Evolutionary conservation across 2,113 vertebrate species (phyloP).

Genomic region (Notarius quadriscutis): DNA sequence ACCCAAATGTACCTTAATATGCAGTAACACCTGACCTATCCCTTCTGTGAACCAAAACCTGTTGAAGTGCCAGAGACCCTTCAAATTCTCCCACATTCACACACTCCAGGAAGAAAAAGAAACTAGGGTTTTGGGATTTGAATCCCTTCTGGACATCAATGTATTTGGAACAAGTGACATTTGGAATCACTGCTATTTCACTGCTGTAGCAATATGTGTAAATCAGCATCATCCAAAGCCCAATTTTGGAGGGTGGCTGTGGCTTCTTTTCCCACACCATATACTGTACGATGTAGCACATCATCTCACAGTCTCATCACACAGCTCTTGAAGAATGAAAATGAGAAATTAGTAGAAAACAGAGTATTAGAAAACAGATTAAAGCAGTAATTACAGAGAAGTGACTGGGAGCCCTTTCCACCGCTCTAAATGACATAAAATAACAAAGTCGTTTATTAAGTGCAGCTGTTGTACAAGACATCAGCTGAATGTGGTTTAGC

Average conservation of each 20-base stretch:
- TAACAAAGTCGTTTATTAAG: constrained; percentile 8
- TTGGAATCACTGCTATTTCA: background rate
- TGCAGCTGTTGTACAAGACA: constrained; percentile 11
- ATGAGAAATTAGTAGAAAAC: background rate
- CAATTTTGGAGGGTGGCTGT: background rate
- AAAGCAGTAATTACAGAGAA: background rate
- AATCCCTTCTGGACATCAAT: background rate
- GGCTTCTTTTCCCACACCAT: background rate
- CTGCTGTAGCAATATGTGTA: background rate
- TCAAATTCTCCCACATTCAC: background rate
- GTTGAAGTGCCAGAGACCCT: background rate
- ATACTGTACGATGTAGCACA: background rate
- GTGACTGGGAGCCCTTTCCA: background rate
- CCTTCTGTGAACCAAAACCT: constrained; percentile 19
- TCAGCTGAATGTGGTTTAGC: background rate
- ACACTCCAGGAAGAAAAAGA: background rate
- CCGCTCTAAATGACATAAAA: background rate
- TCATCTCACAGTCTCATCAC: background rate
- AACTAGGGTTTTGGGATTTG: background rate
- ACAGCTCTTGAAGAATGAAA: background rate
- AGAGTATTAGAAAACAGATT: background rate
- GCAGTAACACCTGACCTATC: constrained; percentile 37
- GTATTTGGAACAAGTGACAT: background rate
- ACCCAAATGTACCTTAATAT: constrained; percentile 41
- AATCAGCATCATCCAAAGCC: background rate